A percentile compares a stretch with the other conserved stretches of the same genome.
Conservation (phyloP, 2,888 invertebrate species). For the Phragmatobia fuliginosa region DNA sequence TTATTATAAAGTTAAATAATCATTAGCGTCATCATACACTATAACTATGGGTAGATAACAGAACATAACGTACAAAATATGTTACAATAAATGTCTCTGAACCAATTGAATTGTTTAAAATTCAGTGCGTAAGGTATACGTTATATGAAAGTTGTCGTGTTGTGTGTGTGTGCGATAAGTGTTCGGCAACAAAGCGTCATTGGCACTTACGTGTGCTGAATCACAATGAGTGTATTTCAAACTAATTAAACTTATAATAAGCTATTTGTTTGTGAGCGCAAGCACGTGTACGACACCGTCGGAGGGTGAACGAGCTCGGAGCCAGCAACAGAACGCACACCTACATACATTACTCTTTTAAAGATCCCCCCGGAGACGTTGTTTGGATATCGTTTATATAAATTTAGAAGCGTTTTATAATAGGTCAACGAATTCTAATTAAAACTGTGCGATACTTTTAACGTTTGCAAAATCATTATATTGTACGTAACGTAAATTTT, state of each 20-base stretch:
- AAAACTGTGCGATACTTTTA: not conserved
- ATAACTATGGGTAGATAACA: too few species aligned
- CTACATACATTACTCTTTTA: not conserved
- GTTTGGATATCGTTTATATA: not conserved
- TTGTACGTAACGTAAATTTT: too few species aligned
- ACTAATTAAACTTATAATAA: conserved; percentile 46
- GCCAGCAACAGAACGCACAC: not conserved
- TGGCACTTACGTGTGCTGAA: conserved; percentile 7
- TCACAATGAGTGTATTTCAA: not conserved
- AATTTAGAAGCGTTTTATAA: not conserved
- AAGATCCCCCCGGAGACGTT: not conserved
- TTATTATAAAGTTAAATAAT: too few species aligned
- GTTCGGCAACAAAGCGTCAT: conserved; percentile 1
- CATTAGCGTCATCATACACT: too few species aligned
- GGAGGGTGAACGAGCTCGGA: conserved; percentile 4
- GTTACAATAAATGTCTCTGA: not conserved
- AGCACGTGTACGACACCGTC: conserved; percentile 27
- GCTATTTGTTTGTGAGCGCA: conserved; percentile 43
- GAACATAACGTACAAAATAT: not conserved
- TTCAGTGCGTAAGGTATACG: not conserved
- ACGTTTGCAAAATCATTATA: too few species aligned
- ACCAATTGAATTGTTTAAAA: not conserved
- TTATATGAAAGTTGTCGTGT: not conserved
- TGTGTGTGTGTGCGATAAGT: not conserved
- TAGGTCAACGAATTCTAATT: not conserved